Base-by-base conservation (phyloP, 2,113 vertebrate genomes). In the Eurypyga helias region DNA sequence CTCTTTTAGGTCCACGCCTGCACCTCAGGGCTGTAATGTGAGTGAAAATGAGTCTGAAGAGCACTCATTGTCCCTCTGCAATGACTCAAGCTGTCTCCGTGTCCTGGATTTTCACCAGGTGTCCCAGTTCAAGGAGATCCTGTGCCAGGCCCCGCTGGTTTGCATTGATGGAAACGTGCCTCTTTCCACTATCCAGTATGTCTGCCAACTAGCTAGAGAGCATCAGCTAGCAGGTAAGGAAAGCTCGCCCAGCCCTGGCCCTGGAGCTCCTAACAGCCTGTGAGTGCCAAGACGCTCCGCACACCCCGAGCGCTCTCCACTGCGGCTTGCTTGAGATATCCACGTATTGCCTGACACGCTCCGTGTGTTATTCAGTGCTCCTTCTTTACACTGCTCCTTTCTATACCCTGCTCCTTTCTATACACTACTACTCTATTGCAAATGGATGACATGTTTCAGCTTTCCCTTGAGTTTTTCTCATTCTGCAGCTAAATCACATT, bases 111-210 rank as follows among this genome's bases (percentile, higher is more conserved):
- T 83, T 89, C 58, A 36, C 76, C 90, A 99, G 99, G 99, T 99
- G 80, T 98, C 98, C 46, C 97, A 96, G 94, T 99, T 99, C 97
- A 98, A 99, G 83, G 95, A 98, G 55, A 97, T 97, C 58, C 95
- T 99, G 67, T 97, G 97, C 29, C 97, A 92, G 33, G 98, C 99
- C 17, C 96, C 97, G 0, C 96, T 99, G 5, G 57, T 99, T 76
- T 99, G 99, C 96, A 95, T 99, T 2, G 99, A 99, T 92, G 99
- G 99, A 52, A 99, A 99, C 81, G 97, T 99, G 77, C 99, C 99
- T 4, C 60, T 98, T 46, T 97, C 99, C 86, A 99, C 99, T 77
- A 98, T 99, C 36, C 87, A 99, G 75, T 99, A 99, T 2, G 36
- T 99, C 85, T 99, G 99, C 89, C 97, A 96, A 9, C n/a, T 99